These are phyloP conservation scores for Megaleporinus macrocephalus DNA, from an alignment of 2,113 vertebrate genomes.

Conservation along the genomic window DNA sequence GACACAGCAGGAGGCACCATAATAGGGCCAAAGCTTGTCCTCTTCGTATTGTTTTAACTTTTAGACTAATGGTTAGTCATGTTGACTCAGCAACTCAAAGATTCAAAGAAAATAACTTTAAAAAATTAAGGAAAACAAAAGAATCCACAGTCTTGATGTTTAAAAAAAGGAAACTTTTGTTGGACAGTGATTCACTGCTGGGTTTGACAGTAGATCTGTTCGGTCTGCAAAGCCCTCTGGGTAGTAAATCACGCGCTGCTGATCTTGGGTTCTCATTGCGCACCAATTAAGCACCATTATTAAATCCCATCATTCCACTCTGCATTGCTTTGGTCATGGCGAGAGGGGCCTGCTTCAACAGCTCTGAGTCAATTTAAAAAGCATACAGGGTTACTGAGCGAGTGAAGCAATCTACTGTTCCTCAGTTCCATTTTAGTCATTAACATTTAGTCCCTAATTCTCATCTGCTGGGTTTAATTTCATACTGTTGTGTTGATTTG, in stretches of 20 bases:
- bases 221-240: neutral
- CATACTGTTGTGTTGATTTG: no score
- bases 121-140: neutral
- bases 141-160: neutral
- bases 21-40: no score
- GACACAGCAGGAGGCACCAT: no score
- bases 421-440: no score
- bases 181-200: neutral
- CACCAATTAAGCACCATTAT: slow-evolving; percentile 17
- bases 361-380: neutral
- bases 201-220: neutral
- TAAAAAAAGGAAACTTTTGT: neutral
- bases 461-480: no score
- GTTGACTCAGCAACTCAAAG: no score
- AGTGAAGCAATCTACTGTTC: no score
- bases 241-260: neutral
- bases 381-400: neutral
- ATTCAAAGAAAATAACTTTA: no score
- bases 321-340: neutral
- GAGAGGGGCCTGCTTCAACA: neutral
- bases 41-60: no score
- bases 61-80: no score
- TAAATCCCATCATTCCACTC: neutral
- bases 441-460: no score
- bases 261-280: slow-evolving; percentile 1